phyloP scores from a whole-genome alignment of 2,113 vertebrate genomes.

The Chloropsis hardwickii region DNA sequence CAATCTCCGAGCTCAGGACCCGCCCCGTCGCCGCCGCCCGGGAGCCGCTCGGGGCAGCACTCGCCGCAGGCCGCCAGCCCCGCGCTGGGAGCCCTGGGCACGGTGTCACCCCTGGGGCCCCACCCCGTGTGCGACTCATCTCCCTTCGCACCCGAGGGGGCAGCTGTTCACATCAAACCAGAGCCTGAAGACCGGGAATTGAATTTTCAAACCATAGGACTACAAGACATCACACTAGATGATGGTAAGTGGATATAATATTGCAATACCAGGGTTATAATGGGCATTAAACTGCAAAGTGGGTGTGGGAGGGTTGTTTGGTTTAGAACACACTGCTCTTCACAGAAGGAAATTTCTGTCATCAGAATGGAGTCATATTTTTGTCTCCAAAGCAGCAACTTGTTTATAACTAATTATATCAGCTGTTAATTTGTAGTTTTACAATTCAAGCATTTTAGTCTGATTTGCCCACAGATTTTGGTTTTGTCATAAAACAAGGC shows the following conservation, averaged over 20 bases:
- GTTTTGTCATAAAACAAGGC: not conserved
- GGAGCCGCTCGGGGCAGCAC: constrained; percentile 83
- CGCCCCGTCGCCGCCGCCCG: constrained; percentile 80
- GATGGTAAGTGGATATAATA: constrained; percentile 83
- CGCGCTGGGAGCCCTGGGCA: constrained; percentile 75
- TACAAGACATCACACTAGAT: constrained; percentile 97
- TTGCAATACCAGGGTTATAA: not conserved
- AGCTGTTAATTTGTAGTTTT: not conserved
- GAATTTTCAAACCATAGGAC: constrained; percentile 91
- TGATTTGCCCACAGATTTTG: not conserved
- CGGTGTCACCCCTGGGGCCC: constrained; percentile 73
- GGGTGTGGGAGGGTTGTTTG: not conserved
- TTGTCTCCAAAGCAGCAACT: not conserved
- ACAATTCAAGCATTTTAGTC: not conserved
- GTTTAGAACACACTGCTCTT: not conserved
- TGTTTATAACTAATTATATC: not conserved
- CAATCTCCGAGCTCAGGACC: constrained; percentile 85
- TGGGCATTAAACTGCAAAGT: not conserved
- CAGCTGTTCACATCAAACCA: constrained; percentile 87
- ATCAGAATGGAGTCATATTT: not conserved
- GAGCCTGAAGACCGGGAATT: constrained; percentile 91
- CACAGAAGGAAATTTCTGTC: not conserved
- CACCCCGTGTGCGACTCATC: constrained; percentile 78
- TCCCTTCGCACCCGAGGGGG: constrained; percentile 81
- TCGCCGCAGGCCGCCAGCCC: constrained; percentile 88